phyloP scores from a whole-genome alignment of 2,888 invertebrate genomes.

The Cheilosia scutellata region DNA sequence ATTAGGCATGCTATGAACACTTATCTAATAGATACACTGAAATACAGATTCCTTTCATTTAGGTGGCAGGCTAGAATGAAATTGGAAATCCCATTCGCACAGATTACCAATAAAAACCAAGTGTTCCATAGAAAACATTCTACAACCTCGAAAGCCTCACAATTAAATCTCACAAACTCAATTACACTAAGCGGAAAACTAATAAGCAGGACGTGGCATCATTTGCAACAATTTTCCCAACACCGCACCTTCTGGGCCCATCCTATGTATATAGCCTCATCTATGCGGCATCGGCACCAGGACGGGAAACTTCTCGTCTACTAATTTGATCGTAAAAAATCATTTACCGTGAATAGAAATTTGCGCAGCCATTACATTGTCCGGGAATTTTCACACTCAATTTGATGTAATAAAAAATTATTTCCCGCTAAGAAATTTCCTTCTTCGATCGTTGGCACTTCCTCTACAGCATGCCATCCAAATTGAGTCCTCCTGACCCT shows the following conservation, averaged over 20 bases:
- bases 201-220: constrained; percentile 68
- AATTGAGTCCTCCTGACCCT: constrained; percentile 32
- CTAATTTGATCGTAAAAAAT: constrained; percentile 75
- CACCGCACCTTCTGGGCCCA: background rate
- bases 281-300: constrained; percentile 2
- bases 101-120: constrained; percentile 45
- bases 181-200: constrained; percentile 72
- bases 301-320: constrained; percentile 52
- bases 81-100: constrained; percentile 23
- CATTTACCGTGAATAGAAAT: constrained; percentile 74
- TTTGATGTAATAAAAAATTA: constrained; percentile 73
- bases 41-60: too few relatives aligned
- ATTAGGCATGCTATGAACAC: too few relatives aligned
- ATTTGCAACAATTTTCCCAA: constrained; percentile 54
- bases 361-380: constrained; percentile 70
- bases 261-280: background rate
- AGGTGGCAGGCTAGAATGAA: background rate
- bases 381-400: constrained; percentile 75
- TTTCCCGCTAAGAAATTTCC: constrained; percentile 49
- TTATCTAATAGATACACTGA: too few relatives aligned
- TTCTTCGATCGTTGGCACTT: constrained; percentile 52
- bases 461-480: constrained; percentile 8
- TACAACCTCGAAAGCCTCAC: constrained; percentile 34
- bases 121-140: constrained; percentile 9
- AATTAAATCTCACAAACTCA: constrained; percentile 71